Conservation (phyloP, 2,113 vertebrate genomes). For the Cyphomyrus discorhynchus region DNA sequence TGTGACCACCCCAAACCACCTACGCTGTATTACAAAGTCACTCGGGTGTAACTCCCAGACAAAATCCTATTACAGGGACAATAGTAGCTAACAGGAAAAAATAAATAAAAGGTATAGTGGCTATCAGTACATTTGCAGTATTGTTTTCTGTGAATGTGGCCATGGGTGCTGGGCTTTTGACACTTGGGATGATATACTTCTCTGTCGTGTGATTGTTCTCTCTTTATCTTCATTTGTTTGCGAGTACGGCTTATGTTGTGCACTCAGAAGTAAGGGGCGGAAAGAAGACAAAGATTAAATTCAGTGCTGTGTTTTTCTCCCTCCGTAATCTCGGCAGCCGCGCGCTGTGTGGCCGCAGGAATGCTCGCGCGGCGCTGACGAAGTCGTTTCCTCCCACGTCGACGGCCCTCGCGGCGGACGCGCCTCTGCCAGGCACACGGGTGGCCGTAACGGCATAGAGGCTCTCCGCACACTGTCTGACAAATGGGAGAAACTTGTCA, state of each 20-base stretch:
- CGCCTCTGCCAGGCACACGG: background rate
- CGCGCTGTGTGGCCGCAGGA: background rate
- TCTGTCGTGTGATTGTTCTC: background rate
- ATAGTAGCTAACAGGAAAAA: background rate
- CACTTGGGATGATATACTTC: background rate
- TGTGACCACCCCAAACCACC: background rate
- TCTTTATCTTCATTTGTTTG: background rate
- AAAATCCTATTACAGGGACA: slow-evolving; percentile 2
- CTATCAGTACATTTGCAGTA: background rate
- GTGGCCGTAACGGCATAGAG: background rate
- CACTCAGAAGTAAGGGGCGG: background rate
- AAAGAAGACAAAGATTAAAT: slow-evolving; percentile 7
- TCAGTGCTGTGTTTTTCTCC: background rate
- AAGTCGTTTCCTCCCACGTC: background rate
- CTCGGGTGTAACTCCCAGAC: background rate
- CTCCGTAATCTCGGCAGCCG: background rate
- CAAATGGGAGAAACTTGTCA: background rate
- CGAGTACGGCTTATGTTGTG: background rate
- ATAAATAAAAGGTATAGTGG: background rate
- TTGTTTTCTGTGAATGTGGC: background rate
- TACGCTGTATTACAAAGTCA: background rate
- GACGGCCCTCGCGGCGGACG: background rate
- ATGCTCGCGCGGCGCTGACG: too few species aligned
- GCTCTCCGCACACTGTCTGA: background rate
- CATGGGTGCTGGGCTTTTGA: background rate